phyloP scores from a whole-genome alignment of 2,888 invertebrate species.

The Netelia fuscicornis region DNA sequence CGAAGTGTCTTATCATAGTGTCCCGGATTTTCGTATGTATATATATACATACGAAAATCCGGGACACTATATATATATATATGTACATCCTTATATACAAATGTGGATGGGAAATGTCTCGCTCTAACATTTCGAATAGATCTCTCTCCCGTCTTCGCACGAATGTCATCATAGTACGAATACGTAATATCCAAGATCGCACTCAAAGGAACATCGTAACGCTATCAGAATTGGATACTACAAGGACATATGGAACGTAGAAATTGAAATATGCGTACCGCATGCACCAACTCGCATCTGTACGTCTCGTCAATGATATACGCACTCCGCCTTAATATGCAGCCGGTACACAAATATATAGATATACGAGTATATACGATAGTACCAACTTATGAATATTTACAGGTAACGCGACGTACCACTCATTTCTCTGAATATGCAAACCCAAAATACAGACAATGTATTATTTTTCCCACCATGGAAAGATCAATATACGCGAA shows the following conservation, averaged over 20 bases:
- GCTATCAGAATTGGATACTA: slow-evolving; percentile 22
- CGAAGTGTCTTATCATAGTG: neutral
- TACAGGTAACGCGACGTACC: slow-evolving; percentile 70
- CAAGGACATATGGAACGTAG: neutral
- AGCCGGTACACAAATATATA: slow-evolving; percentile 1
- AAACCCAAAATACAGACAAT: slow-evolving; percentile 81
- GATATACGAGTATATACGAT: slow-evolving; percentile 1
- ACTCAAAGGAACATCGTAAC: slow-evolving; percentile 6
- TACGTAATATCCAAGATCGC: slow-evolving; percentile 5
- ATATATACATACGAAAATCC: too few species aligned
- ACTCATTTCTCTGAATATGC: slow-evolving; percentile 78
- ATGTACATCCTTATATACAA: neutral
- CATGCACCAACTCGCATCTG: slow-evolving; percentile 12
- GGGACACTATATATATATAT: too few species aligned
- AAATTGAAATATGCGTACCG: slow-evolving; percentile 8
- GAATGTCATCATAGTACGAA: neutral
- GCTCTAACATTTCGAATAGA: neutral
- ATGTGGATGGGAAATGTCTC: neutral
- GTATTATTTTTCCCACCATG: slow-evolving; percentile 82
- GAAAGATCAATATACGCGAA: slow-evolving; percentile 79
- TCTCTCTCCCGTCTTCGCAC: neutral
- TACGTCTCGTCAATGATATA: slow-evolving; percentile 53
- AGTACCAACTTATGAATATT: slow-evolving; percentile 82
- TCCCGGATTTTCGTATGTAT: neutral
- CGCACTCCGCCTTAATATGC: slow-evolving; percentile 17